A percentile compares a stretch with the other conserved stretches of the same genome.
phyloP scores from a whole-genome alignment of 92 coral and sea anemone species.

The Hydrozoanthus gracilis region DNA sequence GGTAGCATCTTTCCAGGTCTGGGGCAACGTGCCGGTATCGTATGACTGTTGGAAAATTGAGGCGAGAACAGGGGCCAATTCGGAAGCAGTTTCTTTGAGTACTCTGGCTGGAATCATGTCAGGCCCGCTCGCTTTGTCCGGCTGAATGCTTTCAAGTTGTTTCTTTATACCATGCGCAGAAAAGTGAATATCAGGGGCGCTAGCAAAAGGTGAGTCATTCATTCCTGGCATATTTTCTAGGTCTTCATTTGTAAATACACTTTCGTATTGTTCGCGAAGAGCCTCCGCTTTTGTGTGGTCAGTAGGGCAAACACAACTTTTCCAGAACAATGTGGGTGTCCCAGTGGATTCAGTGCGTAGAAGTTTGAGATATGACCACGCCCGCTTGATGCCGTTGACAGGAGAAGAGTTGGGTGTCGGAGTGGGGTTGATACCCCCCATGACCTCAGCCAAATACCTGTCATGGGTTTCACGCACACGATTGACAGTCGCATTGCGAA shows the following conservation, averaged over 20 bases:
- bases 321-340: constrained; percentile 53
- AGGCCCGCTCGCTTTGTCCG: constrained; percentile 61
- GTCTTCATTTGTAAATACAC: constrained; percentile 50
- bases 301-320: constrained; percentile 54
- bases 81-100: constrained; percentile 45
- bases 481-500: constrained; percentile 9
- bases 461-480: background rate
- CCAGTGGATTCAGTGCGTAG: constrained; percentile 56
- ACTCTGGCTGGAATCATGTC: constrained; percentile 49
- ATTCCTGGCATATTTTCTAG: constrained; percentile 13
- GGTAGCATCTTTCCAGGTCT: constrained; percentile 10
- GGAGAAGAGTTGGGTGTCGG: background rate
- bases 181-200: constrained; percentile 41
- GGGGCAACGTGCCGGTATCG: background rate
- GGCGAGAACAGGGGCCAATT: constrained; percentile 48
- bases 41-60: constrained; percentile 46
- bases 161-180: constrained; percentile 48
- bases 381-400: constrained; percentile 44
- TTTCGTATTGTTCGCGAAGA: constrained; percentile 45
- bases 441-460: background rate
- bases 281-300: constrained; percentile 58
- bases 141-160: constrained; percentile 48
- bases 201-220: constrained; percentile 20
- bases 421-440: background rate
- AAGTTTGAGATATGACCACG: constrained; percentile 66